A percentile compares a stretch with the other conserved stretches of the same genome.
Evolutionary conservation across 2,797 vertebrate genomes (phyloP).

Genomic region (Melanotaenia trifasciata): DNA sequence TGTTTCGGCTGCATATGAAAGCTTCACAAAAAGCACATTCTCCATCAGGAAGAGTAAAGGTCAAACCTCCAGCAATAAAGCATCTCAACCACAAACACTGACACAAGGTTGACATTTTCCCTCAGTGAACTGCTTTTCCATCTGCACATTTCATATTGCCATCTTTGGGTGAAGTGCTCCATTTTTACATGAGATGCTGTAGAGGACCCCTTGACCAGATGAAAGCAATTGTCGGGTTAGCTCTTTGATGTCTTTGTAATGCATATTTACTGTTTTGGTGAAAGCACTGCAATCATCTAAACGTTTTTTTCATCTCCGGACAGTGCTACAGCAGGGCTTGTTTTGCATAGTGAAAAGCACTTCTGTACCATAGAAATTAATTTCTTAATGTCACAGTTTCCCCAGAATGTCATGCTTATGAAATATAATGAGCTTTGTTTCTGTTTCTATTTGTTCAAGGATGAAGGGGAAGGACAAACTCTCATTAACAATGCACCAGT

Average conservation of each 20-base stretch:
- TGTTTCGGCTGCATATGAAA: slow-evolving; percentile 48
- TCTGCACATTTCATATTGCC: slow-evolving; percentile 62
- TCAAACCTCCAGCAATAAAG: slow-evolving; percentile 70
- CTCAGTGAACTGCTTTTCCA: slow-evolving; percentile 52
- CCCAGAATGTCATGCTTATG: slow-evolving; percentile 70
- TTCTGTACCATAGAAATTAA: slow-evolving; percentile 66
- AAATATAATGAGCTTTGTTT: slow-evolving; percentile 73
- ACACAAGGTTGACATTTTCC: slow-evolving; percentile 70
- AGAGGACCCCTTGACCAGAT: slow-evolving; percentile 77
- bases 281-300: slow-evolving; percentile 64
- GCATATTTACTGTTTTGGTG: slow-evolving; percentile 68
- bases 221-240: slow-evolving; percentile 70
- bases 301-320: slow-evolving; percentile 62
- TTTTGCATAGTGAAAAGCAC: slow-evolving; percentile 54
- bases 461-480: slow-evolving; percentile 60
- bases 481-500: slow-evolving; percentile 67
- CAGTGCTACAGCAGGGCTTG: slow-evolving; percentile 47
- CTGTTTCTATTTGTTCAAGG: slow-evolving; percentile 59
- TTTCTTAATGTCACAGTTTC: slow-evolving; percentile 76
- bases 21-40: slow-evolving; percentile 31
- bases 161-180: slow-evolving; percentile 67
- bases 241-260: slow-evolving; percentile 79
- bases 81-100: slow-evolving; percentile 65
- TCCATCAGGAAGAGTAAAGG: slow-evolving; percentile 58
- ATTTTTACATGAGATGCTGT: slow-evolving; percentile 68